These are phyloP conservation scores for Catalaphyllia jardinei DNA, from an alignment of 64 coral and sea anemone genomes.

Conservation along the genomic window DNA sequence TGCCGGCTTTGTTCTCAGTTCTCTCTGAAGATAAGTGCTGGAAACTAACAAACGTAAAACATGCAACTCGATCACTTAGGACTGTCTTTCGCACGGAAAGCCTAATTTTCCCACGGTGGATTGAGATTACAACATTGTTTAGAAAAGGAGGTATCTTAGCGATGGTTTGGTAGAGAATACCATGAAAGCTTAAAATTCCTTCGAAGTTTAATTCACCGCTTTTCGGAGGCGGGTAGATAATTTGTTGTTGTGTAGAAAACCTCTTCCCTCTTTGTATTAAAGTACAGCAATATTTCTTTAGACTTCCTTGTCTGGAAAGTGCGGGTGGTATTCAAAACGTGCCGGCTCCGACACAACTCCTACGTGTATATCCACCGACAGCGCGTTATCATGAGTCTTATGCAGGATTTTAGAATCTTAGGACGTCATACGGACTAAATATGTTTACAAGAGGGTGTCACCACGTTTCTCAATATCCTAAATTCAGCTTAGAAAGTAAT, in stretches of 20 bases:
- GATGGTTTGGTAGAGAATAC: not conserved
- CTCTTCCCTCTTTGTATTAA: not conserved
- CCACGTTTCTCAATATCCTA: not conserved
- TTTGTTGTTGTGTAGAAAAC: not conserved
- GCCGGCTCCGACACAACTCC: not conserved
- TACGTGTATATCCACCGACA: not conserved
- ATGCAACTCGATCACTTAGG: not conserved
- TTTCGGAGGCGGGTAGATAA: too few relatives aligned
- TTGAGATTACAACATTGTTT: not conserved
- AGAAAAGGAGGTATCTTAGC: not conserved
- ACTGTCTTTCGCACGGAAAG: not conserved
- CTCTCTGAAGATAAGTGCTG: not conserved
- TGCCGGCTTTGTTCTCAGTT: not conserved
- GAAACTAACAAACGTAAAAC: not conserved
- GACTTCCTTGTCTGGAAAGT: not conserved
- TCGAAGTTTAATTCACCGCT: not conserved
- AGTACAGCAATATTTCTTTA: not conserved
- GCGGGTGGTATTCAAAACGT: not conserved
- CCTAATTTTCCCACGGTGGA: not conserved
- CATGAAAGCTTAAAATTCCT: conserved; percentile 13
- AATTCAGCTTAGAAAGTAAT: not conserved
- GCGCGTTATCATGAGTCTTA: not conserved
- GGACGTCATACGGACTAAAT: not conserved
- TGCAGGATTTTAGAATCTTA: not conserved
- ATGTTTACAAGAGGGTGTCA: not conserved